Evolutionary conservation across 2,113 vertebrate species (phyloP).

Genomic region (Dunckerocampus dactyliophorus): DNA sequence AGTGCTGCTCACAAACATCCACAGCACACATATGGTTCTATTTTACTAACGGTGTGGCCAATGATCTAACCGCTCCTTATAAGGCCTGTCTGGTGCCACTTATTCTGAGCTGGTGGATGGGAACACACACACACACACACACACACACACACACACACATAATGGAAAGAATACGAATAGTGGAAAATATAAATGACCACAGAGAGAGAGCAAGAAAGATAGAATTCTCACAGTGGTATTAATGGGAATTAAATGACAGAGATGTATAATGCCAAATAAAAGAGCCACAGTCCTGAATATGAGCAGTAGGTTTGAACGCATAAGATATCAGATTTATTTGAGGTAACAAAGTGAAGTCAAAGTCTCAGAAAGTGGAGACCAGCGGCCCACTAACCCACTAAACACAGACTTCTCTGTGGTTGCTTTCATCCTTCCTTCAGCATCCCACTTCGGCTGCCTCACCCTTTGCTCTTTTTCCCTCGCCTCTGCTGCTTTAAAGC

Average conservation of each 20-base stretch:
- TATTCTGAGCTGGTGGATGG: slow-evolving; percentile 61
- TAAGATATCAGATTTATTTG: slow-evolving; percentile 29
- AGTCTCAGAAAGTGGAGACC: slow-evolving; percentile 39
- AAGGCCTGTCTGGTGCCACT: slow-evolving; percentile 78
- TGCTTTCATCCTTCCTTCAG: slow-evolving; percentile 49
- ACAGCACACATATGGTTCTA: slow-evolving; percentile 64
- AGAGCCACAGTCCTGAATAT: neutral
- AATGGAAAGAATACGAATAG: slow-evolving; percentile 10
- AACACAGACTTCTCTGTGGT: slow-evolving; percentile 63
- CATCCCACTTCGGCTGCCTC: slow-evolving; percentile 17
- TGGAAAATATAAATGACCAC: slow-evolving; percentile 15
- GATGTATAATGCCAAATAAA: slow-evolving; percentile 2
- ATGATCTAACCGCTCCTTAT: slow-evolving; percentile 77
- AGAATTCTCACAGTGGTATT: neutral
- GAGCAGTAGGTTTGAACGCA: slow-evolving; percentile 18
- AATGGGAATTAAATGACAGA: slow-evolving; percentile 13
- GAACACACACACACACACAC: slow-evolving; percentile 47
- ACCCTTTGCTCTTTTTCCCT: slow-evolving; percentile 10
- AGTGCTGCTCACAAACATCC: slow-evolving; percentile 23
- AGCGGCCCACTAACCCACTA: slow-evolving; percentile 63
- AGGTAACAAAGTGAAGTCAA: slow-evolving; percentile 25
- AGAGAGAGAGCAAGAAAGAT: neutral
- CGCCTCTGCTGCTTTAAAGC: slow-evolving; percentile 21
- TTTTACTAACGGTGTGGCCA: slow-evolving; percentile 67
- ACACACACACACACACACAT: slow-evolving; percentile 26